Evolutionary conservation across 2,888 invertebrate genomes (phyloP).

Genomic region (Leptopilina myrica): DNA sequence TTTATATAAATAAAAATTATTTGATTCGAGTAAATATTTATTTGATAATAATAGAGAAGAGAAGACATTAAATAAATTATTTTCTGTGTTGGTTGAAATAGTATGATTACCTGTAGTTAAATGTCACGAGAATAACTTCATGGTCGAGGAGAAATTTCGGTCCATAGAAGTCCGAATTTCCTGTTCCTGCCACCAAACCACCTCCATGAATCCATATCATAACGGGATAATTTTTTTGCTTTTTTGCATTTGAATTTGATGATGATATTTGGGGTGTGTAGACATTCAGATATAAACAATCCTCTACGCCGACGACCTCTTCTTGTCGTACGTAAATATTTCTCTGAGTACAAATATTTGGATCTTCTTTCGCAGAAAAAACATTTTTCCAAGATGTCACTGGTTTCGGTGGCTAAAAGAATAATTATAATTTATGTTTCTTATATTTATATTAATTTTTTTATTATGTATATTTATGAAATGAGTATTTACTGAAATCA

Average conservation of each 20-base stretch:
- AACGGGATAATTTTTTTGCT: conserved; percentile 78
- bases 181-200: conserved; percentile 86
- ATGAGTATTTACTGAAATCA: too few species aligned
- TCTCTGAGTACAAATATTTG: conserved; percentile 86
- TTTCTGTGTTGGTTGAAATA: too few species aligned
- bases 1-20: too few species aligned
- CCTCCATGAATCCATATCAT: conserved; percentile 88
- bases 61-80: too few species aligned
- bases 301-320: conserved; percentile 85
- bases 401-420: conserved; percentile 81
- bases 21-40: too few species aligned
- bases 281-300: conserved; percentile 90
- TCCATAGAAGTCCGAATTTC: conserved; percentile 83
- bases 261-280: conserved; percentile 79
- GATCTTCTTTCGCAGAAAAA: conserved; percentile 81
- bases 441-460: too few species aligned
- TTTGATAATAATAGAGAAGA: too few species aligned
- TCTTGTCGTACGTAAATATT: conserved; percentile 83
- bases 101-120: conserved; percentile 81
- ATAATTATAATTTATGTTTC: neutral
- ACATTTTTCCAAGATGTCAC: conserved; percentile 81
- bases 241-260: conserved; percentile 69
- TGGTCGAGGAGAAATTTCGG: conserved; percentile 84
- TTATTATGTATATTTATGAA: too few species aligned
- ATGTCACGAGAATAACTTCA: conserved; percentile 83